Evolutionary conservation across 1,140 invertebrate genomes (phyloP).

Genomic region (Achroia grisella): DNA sequence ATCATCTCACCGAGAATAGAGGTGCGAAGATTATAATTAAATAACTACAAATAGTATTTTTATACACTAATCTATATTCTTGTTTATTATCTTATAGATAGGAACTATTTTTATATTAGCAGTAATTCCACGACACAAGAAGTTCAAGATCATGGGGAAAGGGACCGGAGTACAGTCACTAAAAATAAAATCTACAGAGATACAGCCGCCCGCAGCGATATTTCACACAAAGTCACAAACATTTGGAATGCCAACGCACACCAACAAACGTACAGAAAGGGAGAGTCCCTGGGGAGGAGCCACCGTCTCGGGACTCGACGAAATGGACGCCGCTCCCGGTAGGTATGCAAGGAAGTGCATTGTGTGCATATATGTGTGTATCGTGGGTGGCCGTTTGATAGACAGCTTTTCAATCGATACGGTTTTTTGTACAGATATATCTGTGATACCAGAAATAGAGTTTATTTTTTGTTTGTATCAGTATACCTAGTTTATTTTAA

Average conservation of each 20-base stretch:
- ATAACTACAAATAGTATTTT: too few relatives aligned
- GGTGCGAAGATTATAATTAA: too few relatives aligned
- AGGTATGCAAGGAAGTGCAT: constrained; percentile 67
- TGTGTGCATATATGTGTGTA: constrained; percentile 26
- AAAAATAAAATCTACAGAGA: constrained; percentile 42
- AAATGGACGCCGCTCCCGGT: constrained; percentile 40
- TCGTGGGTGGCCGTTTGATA: constrained; percentile 21
- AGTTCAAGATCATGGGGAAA: constrained; percentile 23
- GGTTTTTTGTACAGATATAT: constrained; percentile 8
- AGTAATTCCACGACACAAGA: neutral
- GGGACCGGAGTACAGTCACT: constrained; percentile 14
- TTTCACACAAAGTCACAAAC: constrained; percentile 23
- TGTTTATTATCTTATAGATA: neutral
- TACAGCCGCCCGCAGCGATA: constrained; percentile 16
- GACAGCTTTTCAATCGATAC: constrained; percentile 20
- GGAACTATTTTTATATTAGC: neutral
- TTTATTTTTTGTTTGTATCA: too few relatives aligned
- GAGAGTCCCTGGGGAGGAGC: constrained; percentile 70
- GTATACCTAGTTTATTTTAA: too few relatives aligned
- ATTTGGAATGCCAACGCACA: constrained; percentile 4
- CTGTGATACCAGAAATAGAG: too few relatives aligned
- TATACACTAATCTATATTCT: too few relatives aligned
- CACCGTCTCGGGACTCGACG: constrained; percentile 62
- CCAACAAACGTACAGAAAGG: constrained; percentile 38
- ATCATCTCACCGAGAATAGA: too few relatives aligned